Evolutionary conservation across 2,888 invertebrate genomes (phyloP).

Genomic region (Podabrus alpinus): DNA sequence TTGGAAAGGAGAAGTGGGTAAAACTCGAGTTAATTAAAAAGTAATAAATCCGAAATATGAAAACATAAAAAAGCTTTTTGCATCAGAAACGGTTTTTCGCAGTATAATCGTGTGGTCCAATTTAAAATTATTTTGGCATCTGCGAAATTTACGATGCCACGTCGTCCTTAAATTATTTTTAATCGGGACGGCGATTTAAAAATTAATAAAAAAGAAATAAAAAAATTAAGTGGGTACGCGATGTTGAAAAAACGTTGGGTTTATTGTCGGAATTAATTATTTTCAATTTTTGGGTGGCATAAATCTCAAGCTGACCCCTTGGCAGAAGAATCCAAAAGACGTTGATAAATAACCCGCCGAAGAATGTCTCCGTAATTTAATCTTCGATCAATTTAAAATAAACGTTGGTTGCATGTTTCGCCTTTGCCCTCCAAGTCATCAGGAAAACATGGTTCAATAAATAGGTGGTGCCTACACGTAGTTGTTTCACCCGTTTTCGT

Average conservation of each 20-base stretch:
- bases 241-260: background rate
- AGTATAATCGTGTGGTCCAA: constrained; percentile 5
- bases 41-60: constrained; percentile 8
- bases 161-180: background rate
- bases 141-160: background rate
- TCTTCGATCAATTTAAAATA: background rate
- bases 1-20: background rate
- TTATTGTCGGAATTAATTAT: background rate
- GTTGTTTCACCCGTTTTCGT: constrained; percentile 22
- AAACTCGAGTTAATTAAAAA: background rate
- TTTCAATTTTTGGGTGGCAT: background rate
- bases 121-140: constrained; percentile 2
- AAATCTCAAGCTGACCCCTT: background rate
- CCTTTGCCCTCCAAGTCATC: background rate
- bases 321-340: background rate
- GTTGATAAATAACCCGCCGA: background rate
- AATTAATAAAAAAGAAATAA: background rate
- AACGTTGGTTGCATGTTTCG: background rate
- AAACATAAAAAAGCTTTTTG: constrained; percentile 25
- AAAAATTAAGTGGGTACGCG: background rate
- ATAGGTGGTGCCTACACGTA: constrained; percentile 14
- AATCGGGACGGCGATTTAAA: background rate
- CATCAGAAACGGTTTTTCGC: constrained; percentile 9
- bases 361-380: background rate
- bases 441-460: constrained; percentile 11